Conservation (phyloP, 37 sponge, comb jelly and placozoan genomes). For the Halisarca cf. caerulea region DNA sequence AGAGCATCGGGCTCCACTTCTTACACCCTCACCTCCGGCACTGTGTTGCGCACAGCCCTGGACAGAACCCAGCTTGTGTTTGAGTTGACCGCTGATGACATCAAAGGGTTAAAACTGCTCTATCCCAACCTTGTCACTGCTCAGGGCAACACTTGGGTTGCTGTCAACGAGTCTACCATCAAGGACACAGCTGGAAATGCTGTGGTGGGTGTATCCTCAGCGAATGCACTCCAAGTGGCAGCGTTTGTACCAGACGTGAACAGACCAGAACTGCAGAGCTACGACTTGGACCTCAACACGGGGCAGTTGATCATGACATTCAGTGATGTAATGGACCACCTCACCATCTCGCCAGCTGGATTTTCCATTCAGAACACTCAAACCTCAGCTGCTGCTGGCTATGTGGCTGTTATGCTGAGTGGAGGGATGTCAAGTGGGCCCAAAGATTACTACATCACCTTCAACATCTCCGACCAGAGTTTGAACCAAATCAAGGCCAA, state of each 20-base stretch:
- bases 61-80: constrained; percentile 54
- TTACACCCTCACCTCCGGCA: constrained; percentile 67
- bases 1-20: constrained; percentile 11
- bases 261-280: constrained; percentile 59
- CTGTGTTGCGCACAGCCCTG: constrained; percentile 22
- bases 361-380: constrained; percentile 67
- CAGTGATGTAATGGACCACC: constrained; percentile 79
- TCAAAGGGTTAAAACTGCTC: constrained; percentile 67
- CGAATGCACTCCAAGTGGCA: constrained; percentile 44
- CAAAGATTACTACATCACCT: constrained; percentile 56
- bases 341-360: constrained; percentile 34
- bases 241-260: constrained; percentile 60
- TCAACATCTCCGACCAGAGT: constrained; percentile 41
- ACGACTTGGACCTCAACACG: constrained; percentile 63
- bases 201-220: constrained; percentile 8
- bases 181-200: constrained; percentile 75
- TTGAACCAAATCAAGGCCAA: constrained; percentile 67
- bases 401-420: constrained; percentile 32
- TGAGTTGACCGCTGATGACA: constrained; percentile 68
- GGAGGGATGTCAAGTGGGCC: constrained; percentile 21
- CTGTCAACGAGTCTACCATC: constrained; percentile 44
- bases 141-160: constrained; percentile 43
- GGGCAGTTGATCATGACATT: constrained; percentile 71
- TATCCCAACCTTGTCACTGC: constrained; percentile 62
- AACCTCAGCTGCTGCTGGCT: constrained; percentile 3